Evolutionary conservation across 2,888 invertebrate genomes (phyloP), one percentile per base, ranked within the genome.

Genomic region (Hyles lineata): DNA sequence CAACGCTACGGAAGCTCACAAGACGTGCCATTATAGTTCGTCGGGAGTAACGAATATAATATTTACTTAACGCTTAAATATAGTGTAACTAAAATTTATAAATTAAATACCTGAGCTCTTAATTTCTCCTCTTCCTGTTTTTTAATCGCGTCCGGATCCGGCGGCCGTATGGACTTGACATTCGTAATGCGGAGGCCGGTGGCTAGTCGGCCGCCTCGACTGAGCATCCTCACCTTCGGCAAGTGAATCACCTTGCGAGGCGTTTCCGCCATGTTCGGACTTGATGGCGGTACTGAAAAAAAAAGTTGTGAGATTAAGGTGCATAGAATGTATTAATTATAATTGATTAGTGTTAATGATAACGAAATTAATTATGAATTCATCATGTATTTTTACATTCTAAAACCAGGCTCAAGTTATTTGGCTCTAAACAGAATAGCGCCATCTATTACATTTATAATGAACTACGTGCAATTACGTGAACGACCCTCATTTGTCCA

Each of bases 181-280:
- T 91, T 92, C 19, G 93, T 93, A 76, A 94, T 92, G 61, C 90
- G 85, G n/a, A 94, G 83, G 3, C 90, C 86, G 0, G 90, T 79
- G 0, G 82, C 15, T 1, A 82, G 19, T 1, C 90, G 79, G 0
- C 85, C 87, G 0, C 89, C 88, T 0, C 90, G 87, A 21, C 85
- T 84, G 43, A 93, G 82, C 92, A 94, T 92, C 74, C 92, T 83
- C 52, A 93, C 86, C 77, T 91, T 92, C 0, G 93, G 90, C 21
- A 92, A 81, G 75, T 92, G 93, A 35, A 92, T 83, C 23, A 91
- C 79, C 75, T 91, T 92, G 1, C 86, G 84, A 0, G 88, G 89
- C 9, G 85, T 87, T 15, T 83, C 85, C 9, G 89, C 84, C 88
- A 92, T 90, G 72, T 71, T 79, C 11, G 78, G 7, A 43, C 23